Evolutionary conservation across 1,140 invertebrate genomes (phyloP), one percentile per base, ranked within the genome.

Genomic region (Adelges cooleyi): DNA sequence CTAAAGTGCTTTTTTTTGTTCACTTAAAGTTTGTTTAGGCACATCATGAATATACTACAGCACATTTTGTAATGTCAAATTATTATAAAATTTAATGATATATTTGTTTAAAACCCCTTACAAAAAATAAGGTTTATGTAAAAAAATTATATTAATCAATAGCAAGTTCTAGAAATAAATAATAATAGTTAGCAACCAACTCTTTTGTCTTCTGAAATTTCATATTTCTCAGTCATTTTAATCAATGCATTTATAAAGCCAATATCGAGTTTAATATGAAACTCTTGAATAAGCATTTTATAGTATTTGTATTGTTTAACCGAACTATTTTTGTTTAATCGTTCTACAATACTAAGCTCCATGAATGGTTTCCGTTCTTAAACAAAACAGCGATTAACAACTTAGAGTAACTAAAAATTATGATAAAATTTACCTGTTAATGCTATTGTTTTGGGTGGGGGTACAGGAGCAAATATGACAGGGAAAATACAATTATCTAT

Each of bases 251-350:
- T 95, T n/a, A 99, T 81, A 69, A 99, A 92, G 8, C 86, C 85
- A 72, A 96, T 85, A 74, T 99, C 96, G 0, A 98, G 84, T 76
- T 95, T 95, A 2, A 99, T 80, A 71, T 93, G 89, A 77, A 98
- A 97, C 75, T 99, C 96, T 78, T 99, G 96, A 46, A 99, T 83
- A 4, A 95, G 78, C 40, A 96, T 80, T 76, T 90, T 92, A 72
- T 91, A 92, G 73, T 97, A 97, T 75, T 96, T 95, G 73, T 90
- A 95, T 74, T 98, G 93, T 36, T 85, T 83, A 3, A 98, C 86
- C 36, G 82, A 84, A 67, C 88, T 94, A 75, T 94, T 87, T 71
- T 92, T 89, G 73, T 90, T 86, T 29, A 92, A 77, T 20, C 90
- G 80, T 73, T 96, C 85, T 40, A 98, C 89, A 69, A 96, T 84